Evolutionary conservation across 2,797 vertebrate species (phyloP), one percentile per base, ranked within the genome.

Genomic region (Rhinophrynus dorsalis): DNA sequence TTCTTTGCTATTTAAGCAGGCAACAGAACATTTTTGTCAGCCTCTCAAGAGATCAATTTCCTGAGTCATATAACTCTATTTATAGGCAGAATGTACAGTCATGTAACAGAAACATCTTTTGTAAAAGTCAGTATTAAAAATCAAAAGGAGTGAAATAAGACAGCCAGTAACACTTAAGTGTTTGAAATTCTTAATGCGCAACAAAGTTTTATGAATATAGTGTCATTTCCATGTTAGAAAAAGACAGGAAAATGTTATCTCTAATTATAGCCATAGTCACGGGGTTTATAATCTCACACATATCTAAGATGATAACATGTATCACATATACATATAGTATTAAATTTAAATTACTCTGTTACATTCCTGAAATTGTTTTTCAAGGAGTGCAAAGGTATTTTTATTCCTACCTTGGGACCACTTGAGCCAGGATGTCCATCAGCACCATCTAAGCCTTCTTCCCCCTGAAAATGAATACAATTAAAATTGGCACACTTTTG

Each of bases 401-500:
- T 45, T 15, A 5, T 24, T 26, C 76, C 79, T 85, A 81, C 80
- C 80, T 84, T 71, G 20, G 74, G 71, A 60, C 69, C 79, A 69
- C 32, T 79, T 78, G 74, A 67, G 69, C 81, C 60, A 29, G 68
- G 70, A 59, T 76, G 75, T 56, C 80, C 82, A 75, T 80, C 73
- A 67, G 10, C 37, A 74, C 77, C 80, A 59, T n/a, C 21, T 65
- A 79, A 81, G 58, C 74, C 83, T 81, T 76, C 59, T 81, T 85
- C 76, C 32, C 82, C 83, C 81, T 86, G 68, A 81, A 86, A 85
- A 37, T 18, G 56, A 50, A 44, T 21, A 42, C n/a, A 52, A 38
- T 38, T 38, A 52, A 24, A 29, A 40, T 12, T n/a, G n/a, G n/a
- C n/a, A n/a, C n/a, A n/a, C n/a, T n/a, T n/a, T n/a, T n/a, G n/a